Evolutionary conservation across 2,113 vertebrate species (phyloP), one percentile per base, ranked within the genome.

Genomic region (Neogobius melanostomus): DNA sequence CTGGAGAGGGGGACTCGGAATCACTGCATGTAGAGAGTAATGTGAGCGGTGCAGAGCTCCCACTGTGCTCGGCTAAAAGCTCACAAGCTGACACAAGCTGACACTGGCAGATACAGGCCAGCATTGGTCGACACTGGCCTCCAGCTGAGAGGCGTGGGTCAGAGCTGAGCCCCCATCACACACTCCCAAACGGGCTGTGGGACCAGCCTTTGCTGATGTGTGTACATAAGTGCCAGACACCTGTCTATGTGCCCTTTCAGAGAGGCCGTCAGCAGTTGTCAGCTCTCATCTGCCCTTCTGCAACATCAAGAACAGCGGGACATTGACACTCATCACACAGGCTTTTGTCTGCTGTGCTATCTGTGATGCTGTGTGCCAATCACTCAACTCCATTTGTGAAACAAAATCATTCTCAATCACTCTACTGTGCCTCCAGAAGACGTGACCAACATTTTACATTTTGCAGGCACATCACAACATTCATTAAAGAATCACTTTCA

Each of bases 101-200:
- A 49, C 48, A 12, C 48, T 12, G 12, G 52, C 52, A 5, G 52
- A 36, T 2, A 87, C 1, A 72, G 77, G 59, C 57, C 12, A 12
- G 14, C 48, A 12, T 14, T 12, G 48, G 52, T 16, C 8, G 52
- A 85, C 86, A 86, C 2, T 71, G 77, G 57, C 59, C 43, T 83
- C 88, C 82, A 83, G 82, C 89, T 85, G 88, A 71, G 83, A 77
- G 56, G 72, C 66, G 72, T 87, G 65, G 82, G 79, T 89, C 75
- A 79, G 85, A 86, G 81, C 82, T 59, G 76, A 21, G 21, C 21
- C 77, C 77, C 6, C 75, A 83, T 82, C 86, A 81, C 83, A 84
- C 79, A 75, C 75, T 76, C 28, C 75, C 66, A 72, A 73, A 83
- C 84, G 21, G 80, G 54, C 78, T 60, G 73, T 46, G 77, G 71